A percentile compares a stretch with the other conserved stretches of the same genome.
phyloP scores from a whole-genome alignment of 2,113 vertebrate genomes.

The Mustelus asterias region DNA sequence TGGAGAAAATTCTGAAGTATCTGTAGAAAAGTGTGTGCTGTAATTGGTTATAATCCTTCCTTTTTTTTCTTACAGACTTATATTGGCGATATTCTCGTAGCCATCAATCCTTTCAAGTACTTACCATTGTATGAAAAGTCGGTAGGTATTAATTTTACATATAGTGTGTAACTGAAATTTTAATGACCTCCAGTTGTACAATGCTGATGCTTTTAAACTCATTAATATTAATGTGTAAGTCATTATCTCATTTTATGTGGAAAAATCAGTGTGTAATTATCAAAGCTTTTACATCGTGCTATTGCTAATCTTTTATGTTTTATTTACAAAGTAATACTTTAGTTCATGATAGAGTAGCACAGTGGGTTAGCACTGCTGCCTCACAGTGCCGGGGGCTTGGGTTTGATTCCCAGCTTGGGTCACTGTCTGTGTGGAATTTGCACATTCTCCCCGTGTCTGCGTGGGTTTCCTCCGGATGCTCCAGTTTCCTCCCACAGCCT shows the following conservation, averaged over 20 bases:
- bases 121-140: constrained; percentile 53
- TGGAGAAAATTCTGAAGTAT: not conserved
- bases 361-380: no score
- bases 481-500: no score
- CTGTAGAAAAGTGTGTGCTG: not conserved
- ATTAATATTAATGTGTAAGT: not conserved
- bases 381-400: no score
- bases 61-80: constrained; percentile 49
- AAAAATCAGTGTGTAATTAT: not conserved
- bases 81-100: constrained; percentile 57
- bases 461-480: no score
- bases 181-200: not conserved
- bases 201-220: not conserved
- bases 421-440: no score
- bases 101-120: constrained; percentile 58
- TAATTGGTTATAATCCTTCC: not conserved
- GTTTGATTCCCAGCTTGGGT: no score
- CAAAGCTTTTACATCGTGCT: not conserved
- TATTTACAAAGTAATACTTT: not conserved
- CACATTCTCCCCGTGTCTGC: no score
- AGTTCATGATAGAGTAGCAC: no score
- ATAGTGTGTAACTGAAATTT: not conserved
- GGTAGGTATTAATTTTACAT: constrained; percentile 43
- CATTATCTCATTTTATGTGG: not conserved
- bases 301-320: not conserved